Evolutionary conservation across 1,140 invertebrate genomes (phyloP).

Genomic region (Drosophila littoralis): DNA sequence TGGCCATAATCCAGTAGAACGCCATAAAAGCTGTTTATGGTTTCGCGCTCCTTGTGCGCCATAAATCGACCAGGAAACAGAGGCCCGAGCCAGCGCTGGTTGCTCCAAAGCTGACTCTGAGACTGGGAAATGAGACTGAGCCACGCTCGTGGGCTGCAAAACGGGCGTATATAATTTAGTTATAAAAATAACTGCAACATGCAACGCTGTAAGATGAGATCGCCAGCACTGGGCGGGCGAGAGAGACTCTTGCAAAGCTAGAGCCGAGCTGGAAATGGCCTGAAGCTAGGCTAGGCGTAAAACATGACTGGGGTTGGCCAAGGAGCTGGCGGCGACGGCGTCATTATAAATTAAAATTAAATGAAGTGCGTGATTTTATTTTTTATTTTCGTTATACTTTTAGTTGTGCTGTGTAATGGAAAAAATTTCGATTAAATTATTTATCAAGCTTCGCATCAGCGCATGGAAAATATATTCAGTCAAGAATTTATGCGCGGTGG

Average conservation of each 20-base stretch:
- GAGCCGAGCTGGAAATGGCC: constrained; percentile 20
- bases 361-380: constrained; percentile 76
- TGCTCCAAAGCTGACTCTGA: not conserved
- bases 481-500: constrained; percentile 71
- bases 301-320: constrained; percentile 33
- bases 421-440: constrained; percentile 81
- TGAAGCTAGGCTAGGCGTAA: constrained; percentile 22
- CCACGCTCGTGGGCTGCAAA: constrained; percentile 39
- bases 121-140: constrained; percentile 14
- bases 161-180: constrained; percentile 83
- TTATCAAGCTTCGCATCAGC: constrained; percentile 70
- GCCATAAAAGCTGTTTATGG: constrained; percentile 84
- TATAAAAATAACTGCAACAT: constrained; percentile 82
- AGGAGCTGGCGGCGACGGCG: constrained; percentile 43
- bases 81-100: constrained; percentile 16
- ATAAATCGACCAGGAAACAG: constrained; percentile 73
- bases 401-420: constrained; percentile 34
- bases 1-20: constrained; percentile 81
- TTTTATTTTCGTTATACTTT: constrained; percentile 37
- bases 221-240: constrained; percentile 49
- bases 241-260: not conserved
- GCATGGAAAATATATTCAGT: constrained; percentile 20
- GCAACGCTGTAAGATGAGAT: constrained; percentile 74
- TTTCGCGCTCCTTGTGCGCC: constrained; percentile 82
- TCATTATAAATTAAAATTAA: constrained; percentile 80